Evolutionary conservation across 2,797 vertebrate species (phyloP).

Genomic region (Karalla daura): DNA sequence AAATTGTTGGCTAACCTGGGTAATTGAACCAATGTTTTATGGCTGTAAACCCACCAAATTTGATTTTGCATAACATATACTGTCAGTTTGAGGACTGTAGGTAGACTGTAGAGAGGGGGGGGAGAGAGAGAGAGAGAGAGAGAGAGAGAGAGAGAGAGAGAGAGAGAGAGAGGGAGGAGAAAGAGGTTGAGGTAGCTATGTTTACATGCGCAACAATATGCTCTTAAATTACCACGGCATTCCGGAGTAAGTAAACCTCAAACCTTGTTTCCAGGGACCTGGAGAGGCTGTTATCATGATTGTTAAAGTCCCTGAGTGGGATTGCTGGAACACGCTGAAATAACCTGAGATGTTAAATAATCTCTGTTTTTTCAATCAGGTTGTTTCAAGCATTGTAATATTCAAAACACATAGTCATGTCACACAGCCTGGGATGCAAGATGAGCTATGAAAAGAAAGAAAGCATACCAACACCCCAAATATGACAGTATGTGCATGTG

Average conservation of each 20-base stretch:
- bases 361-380: background rate
- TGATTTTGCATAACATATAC: slow-evolving; percentile 53
- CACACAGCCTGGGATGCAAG: no score
- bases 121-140: no score
- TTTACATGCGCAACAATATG: slow-evolving; percentile 49
- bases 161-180: background rate
- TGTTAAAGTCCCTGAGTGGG: slow-evolving; percentile 24
- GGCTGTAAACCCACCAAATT: no score
- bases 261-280: slow-evolving; percentile 15
- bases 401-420: no score
- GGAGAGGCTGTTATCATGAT: slow-evolving; percentile 13
- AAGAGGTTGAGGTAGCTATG: slow-evolving; percentile 24
- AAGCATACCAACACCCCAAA: slow-evolving; percentile 22
- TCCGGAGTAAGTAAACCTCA: slow-evolving; percentile 27
- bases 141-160: no score
- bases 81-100: slow-evolving; percentile 17
- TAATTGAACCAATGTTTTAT: background rate
- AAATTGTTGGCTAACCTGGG: background rate
- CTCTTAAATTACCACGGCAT: slow-evolving; percentile 13
- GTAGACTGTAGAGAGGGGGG: no score
- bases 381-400: background rate
- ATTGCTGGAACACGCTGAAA: slow-evolving; percentile 28
- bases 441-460: slow-evolving; percentile 2
- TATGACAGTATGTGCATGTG: slow-evolving; percentile 41
- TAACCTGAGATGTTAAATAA: background rate